Conservation (phyloP, 2,113 vertebrate genomes). For the Pachypanchax playfairii region DNA sequence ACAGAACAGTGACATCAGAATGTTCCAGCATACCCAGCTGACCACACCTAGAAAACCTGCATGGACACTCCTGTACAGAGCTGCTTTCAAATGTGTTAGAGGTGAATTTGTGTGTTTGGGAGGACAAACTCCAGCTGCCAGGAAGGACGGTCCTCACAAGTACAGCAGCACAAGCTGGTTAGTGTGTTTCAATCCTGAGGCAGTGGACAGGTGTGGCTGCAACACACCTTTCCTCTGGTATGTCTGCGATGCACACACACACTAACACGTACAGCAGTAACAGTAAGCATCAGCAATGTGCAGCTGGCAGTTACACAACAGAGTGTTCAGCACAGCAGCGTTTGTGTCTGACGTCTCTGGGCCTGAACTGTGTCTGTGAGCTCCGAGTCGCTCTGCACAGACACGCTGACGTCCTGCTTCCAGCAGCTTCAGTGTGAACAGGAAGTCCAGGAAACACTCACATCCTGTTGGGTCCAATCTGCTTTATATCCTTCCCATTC, state of each 20-base stretch:
- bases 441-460: not conserved
- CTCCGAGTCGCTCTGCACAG: too few relatives aligned
- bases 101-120: not conserved
- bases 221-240: constrained; percentile 57
- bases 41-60: constrained; percentile 7
- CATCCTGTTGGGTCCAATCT: not conserved
- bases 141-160: not conserved
- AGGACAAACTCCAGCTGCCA: not conserved
- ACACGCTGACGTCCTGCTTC: too few relatives aligned
- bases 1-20: not conserved
- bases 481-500: not conserved
- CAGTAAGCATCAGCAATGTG: not conserved
- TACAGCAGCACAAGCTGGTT: not conserved
- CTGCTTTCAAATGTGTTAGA: not conserved
- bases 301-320: not conserved
- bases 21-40: not conserved
- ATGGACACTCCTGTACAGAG: not conserved
- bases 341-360: not conserved
- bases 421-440: constrained; percentile 3
- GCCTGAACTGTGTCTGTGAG: not conserved
- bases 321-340: not conserved
- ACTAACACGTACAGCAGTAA: constrained; percentile 4
- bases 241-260: constrained; percentile 18
- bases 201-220: constrained; percentile 38
- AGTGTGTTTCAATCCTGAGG: constrained; percentile 35